Base-by-base conservation (phyloP, 2,113 vertebrate genomes). In the Thalassarche chlororhynchos region DNA sequence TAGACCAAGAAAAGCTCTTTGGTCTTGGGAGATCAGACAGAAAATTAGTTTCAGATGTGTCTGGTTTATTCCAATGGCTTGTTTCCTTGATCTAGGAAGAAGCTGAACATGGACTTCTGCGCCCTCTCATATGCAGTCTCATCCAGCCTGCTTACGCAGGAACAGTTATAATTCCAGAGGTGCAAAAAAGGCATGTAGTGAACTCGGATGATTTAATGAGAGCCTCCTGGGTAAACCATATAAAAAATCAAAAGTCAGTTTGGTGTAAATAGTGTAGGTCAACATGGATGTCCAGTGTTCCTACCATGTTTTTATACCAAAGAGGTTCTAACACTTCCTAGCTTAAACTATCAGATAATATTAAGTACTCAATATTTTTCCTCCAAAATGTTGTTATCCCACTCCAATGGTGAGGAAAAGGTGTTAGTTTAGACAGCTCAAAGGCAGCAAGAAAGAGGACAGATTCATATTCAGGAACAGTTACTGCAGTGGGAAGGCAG, bases 401-500 rank as follows among this genome's bases (percentile, higher is more conserved):
- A 23, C 15, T 83, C 25, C 31, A 44, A 9, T 9, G 14, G 18
- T 71, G 36, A 58, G 29, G 15, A 61, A 66, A 81, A 82, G 20
- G 7, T 57, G 4, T n/a, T 79, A 46, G 20, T 57, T 81, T 58
- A 20, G 72, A 68, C 23, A 60, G 7, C 25, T 57, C 34, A 25
- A 44, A 66, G 23, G 10, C 10, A 78, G 21, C 9, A 51, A 76
- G 72, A 70, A 31, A 28, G 7, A 70, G 26, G 60, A n/a, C 8
- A 36, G 54, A 4, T 42, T 34, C 10, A 20, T 34, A 8, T 3
- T 21, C 20, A 42, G 25, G 20, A 32, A 19, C 8, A 64, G 54
- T 25, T 29, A 14, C 5, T 0, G 0, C 17, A 1, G 3, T 11
- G 26, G 40, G n/a, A 64, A 71, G 18, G 21, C 42, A 64, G 40